Percentiles rank a stretch among this genome's conserved stretches.
Conservation (phyloP, 2,888 invertebrate genomes). For the Pollenia labialis region DNA sequence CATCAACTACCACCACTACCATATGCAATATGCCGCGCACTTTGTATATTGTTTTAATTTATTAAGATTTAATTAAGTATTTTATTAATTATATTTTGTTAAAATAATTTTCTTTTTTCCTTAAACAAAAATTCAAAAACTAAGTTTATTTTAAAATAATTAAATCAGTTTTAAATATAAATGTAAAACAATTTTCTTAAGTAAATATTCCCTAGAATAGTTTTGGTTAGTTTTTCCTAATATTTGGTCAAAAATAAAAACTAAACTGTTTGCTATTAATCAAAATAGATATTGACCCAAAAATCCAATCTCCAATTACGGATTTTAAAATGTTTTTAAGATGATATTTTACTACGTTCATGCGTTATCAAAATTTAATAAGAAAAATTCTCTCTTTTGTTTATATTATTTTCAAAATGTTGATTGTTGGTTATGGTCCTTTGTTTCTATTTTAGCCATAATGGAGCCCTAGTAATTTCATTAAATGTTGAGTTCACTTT, state of each 20-base stretch:
- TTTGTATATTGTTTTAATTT: constrained; percentile 68
- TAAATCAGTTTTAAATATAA: constrained; percentile 27
- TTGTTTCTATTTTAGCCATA: too few species aligned
- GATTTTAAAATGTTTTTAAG: too few species aligned
- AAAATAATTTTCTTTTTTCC: constrained; percentile 39
- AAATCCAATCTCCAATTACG: not conserved
- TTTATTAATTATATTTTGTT: constrained; percentile 57
- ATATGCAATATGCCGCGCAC: constrained; percentile 72
- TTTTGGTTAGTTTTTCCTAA: constrained; percentile 11
- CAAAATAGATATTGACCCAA: not conserved
- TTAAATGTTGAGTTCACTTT: too few species aligned
- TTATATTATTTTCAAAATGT: too few species aligned
- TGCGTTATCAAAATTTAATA: too few species aligned
- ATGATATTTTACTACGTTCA: too few species aligned
- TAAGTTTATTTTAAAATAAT: constrained; percentile 43
- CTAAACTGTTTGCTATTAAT: constrained; percentile 21
- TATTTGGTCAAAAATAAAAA: not conserved
- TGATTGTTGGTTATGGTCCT: too few species aligned
- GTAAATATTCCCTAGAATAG: not conserved
- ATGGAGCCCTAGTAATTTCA: too few species aligned
- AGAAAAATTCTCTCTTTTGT: too few species aligned
- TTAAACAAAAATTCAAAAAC: not conserved
- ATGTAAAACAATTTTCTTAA: constrained; percentile 1
- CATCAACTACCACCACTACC: constrained; percentile 41
- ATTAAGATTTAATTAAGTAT: constrained; percentile 56